phyloP scores from a whole-genome alignment of 2,113 vertebrate genomes.

The pig (Sus scrofa) region T2T-Sscrofa CM000829.6:41429001-41429500 shows the following conservation, averaged over 20 bases:
- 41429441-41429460: background rate
- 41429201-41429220: background rate
- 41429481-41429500: background rate
- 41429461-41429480: background rate
- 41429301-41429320: background rate
- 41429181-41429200: background rate
- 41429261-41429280: background rate
- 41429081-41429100: background rate
- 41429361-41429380: background rate
- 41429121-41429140: background rate
- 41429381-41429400: background rate
- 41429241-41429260: background rate
- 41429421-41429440: background rate
- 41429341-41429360: background rate
- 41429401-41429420: background rate
- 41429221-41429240: background rate
- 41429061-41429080: slow-evolving; percentile 40
- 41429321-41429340: background rate
- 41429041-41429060: slow-evolving; percentile 46
- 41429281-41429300: background rate
- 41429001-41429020: slow-evolving; percentile 71
- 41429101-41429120: slow-evolving; percentile 5
- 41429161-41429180: background rate
- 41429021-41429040: slow-evolving; percentile 39
- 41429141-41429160: background rate